Evolutionary conservation across 2,113 vertebrate species (phyloP).

Genomic region (Hippocampus comes): DNA sequence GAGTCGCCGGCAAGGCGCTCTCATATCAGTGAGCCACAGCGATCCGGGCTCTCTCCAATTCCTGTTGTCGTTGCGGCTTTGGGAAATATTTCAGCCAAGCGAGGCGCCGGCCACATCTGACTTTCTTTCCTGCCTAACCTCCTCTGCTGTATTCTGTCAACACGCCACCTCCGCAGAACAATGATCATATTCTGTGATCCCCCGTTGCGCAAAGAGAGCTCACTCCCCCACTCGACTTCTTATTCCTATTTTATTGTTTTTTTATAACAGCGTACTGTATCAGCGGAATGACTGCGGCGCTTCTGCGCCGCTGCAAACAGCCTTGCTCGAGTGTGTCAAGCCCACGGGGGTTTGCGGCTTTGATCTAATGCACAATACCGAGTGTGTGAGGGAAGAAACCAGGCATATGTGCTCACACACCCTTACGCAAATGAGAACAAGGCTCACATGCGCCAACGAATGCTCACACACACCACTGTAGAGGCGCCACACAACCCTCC

Average conservation of each 20-base stretch:
- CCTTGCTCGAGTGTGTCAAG: constrained; percentile 64
- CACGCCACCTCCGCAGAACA: constrained; percentile 52
- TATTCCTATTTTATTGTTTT: constrained; percentile 29
- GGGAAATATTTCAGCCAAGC: constrained; percentile 35
- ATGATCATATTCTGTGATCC: constrained; percentile 51
- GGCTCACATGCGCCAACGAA: constrained; percentile 8
- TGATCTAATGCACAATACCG: constrained; percentile 70
- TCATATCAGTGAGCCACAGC: constrained; percentile 23
- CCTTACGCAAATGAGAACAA: constrained; percentile 36
- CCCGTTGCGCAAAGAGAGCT: constrained; percentile 41
- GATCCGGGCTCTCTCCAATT: constrained; percentile 24
- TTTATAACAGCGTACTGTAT: constrained; percentile 65
- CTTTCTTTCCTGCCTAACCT: constrained; percentile 29
- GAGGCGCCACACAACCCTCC: neutral
- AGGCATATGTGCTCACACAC: constrained; percentile 19
- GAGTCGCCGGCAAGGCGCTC: constrained; percentile 12
- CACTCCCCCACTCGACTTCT: constrained; percentile 32
- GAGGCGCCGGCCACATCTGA: constrained; percentile 17
- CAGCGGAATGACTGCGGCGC: constrained; percentile 65
- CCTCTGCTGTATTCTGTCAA: constrained; percentile 18
- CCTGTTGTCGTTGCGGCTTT: constrained; percentile 18
- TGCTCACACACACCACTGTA: constrained; percentile 21
- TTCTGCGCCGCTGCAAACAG: constrained; percentile 47
- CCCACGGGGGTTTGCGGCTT: constrained; percentile 66
- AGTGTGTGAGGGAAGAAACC: constrained; percentile 32